Evolutionary conservation across 2,113 vertebrate genomes (phyloP), one percentile per base, ranked within the genome.

Genomic region (Xenus cinereus): DNA sequence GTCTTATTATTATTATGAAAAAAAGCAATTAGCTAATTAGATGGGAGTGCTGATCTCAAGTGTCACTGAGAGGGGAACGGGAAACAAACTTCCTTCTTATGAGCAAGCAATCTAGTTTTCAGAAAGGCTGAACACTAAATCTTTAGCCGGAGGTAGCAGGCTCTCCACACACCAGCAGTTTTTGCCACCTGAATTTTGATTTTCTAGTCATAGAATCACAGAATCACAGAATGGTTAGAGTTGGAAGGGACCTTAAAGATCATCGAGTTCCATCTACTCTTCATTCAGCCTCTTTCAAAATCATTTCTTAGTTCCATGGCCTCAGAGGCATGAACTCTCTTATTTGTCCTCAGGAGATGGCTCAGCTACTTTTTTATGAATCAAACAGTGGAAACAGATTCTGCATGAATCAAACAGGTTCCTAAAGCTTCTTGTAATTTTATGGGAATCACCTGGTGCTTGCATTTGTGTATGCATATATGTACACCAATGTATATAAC

Each of bases 11-110:
- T 81, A 92, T 75, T 78, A 54, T 23, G 48, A 54, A 96, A 91
- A 93, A 94, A 96, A 96, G 46, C 89, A 95, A 97, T 97, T 97
- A 97, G 92, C 54, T 89, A 48, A 91, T 94, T 97, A 88, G 96
- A 96, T 94, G 73, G 60, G 37, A 97, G 57, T 87, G 95, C 72
- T 95, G 94, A 98, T 96, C 89, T 91, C 77, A 95, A 28, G 90
- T 57, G 59, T 76, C 39, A 20, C 54, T 64, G 88, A 88, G 82
- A 96, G 57, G 57, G 45, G 27, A 95, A 64, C 66, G 15, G 74
- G 72, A 90, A 84, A 46, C 26, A 72, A 64, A 22, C 20, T 81
- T 94, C 72, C 81, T 56, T 94, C 63, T 96, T 93, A 84, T 63
- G 68, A 97, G 76, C 81, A 96, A 95, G 43, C 16, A 71, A 35